Base-by-base conservation (phyloP, 2,113 vertebrate species). In the Gymnobelideus leadbeateri region DNA sequence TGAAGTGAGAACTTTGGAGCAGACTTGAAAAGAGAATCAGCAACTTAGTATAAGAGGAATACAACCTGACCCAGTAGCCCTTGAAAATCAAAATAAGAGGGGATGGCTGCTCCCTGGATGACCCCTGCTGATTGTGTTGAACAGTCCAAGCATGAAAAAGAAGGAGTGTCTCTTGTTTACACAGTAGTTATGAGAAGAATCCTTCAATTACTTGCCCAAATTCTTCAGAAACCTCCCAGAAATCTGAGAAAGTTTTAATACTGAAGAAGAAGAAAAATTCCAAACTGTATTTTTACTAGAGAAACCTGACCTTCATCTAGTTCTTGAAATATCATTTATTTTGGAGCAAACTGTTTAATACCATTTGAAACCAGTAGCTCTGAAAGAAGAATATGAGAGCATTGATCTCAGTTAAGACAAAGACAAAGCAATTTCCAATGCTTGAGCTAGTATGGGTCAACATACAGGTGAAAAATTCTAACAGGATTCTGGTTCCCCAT, bases 381-480 rank as follows among this genome's bases (percentile, higher is more conserved):
- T 99, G 96, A 99, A 99, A 94, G 99, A 99, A 94, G 99, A 99
- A 68, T 98, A 99, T 51, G 99, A 99, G 94, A 98, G 93, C 28
- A 98, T 99, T 97, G 98, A 99, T 94, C 97, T 99, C 49, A 95
- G 96, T 92, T 96, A 98, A 95, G 99, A 99, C 94, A 99, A 99
- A 98, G 99, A 98, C 0, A 99, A 99, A 96, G 98, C 99, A 0
- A 99, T 99, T 97, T 97, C 98, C 92, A 99, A 95, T 50, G 97
- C 98, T 0, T 99, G 99, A 99, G 98, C 98, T 0, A 97, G 98
- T 23, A 95, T 98, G 84, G 99, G 99, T 89, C 99, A 99, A 77
- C 99, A 99, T 90, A 98, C 98, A 0, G 97, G 99, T 55, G 99
- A 99, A 92, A 99, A 99, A 95, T 99, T 99, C 96, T 99, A 99